These are phyloP conservation scores for Tetropium fuscum DNA, from an alignment of 2,888 invertebrate genomes.

Conservation along the genomic window DNA sequence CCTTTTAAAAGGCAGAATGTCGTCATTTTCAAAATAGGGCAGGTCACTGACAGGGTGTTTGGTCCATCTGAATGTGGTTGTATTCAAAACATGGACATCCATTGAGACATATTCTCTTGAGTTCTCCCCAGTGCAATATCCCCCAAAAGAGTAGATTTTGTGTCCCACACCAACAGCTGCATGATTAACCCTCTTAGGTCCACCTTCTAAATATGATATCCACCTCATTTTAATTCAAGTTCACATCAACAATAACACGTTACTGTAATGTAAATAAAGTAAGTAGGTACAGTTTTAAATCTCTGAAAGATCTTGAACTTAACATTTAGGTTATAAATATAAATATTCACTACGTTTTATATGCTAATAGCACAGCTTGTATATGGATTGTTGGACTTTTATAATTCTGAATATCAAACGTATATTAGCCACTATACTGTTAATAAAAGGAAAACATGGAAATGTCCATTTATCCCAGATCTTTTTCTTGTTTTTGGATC, in stretches of 20 bases:
- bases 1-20: slow-evolving; percentile 80
- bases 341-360: slow-evolving; percentile 30
- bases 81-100: slow-evolving; percentile 88
- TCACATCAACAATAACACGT: slow-evolving; percentile 20
- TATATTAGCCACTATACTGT: slow-evolving; percentile 2
- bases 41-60: slow-evolving; percentile 68
- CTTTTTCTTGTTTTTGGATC: slow-evolving; percentile 11
- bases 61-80: slow-evolving; percentile 75
- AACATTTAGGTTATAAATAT: slow-evolving; percentile 36
- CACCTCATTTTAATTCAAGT: slow-evolving; percentile 73
- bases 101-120: slow-evolving; percentile 82
- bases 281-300: slow-evolving; percentile 13
- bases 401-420: neutral
- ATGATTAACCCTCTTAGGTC: slow-evolving; percentile 92
- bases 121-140: slow-evolving; percentile 89
- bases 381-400: neutral
- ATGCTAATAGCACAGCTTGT: slow-evolving; percentile 15
- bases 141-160: slow-evolving; percentile 91
- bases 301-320: slow-evolving; percentile 31
- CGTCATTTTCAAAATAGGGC: slow-evolving; percentile 65
- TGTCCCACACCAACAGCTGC: slow-evolving; percentile 86
- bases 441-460: neutral
- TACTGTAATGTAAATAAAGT: no score
- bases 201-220: slow-evolving; percentile 89
- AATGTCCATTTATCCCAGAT: neutral